phyloP scores from a whole-genome alignment of 35 echinoderm and acorn worm genomes.

The Heliocidaris tuberculata region DNA sequence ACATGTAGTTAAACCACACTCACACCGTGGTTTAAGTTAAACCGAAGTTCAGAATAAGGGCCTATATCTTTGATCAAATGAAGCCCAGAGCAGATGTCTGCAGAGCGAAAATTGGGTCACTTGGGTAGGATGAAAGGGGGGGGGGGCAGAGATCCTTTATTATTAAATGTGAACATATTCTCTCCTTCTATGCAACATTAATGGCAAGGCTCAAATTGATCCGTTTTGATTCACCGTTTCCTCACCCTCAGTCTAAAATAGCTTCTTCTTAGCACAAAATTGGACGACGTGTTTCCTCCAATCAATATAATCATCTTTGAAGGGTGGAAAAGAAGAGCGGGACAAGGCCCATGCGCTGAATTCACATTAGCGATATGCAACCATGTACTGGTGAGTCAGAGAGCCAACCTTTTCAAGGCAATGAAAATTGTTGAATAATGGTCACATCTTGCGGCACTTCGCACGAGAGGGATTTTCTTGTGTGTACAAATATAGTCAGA shows the following conservation, averaged over 20 bases:
- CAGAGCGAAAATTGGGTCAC: no score
- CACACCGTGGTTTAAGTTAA: no score
- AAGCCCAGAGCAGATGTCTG: no score
- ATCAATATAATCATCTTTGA: not conserved
- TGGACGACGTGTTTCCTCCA: not conserved
- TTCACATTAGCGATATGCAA: no score
- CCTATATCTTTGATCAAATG: no score
- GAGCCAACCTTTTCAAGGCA: not conserved
- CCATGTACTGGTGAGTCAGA: not conserved
- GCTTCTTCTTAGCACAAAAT: not conserved
- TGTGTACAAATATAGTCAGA: not conserved
- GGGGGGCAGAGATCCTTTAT: no score
- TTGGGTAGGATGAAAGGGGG: no score
- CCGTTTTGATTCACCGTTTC: not conserved
- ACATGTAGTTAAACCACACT: no score
- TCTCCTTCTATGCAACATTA: not conserved
- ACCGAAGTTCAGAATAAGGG: no score
- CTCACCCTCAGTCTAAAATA: not conserved
- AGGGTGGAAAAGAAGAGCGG: not conserved
- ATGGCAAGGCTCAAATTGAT: not conserved
- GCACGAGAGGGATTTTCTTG: not conserved
- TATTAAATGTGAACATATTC: not conserved
- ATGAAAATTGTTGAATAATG: not conserved
- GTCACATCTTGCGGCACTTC: not conserved
- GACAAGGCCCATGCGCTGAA: not conserved